Conservation (phyloP, 2,113 vertebrate species). For the Lanius collurio region DNA sequence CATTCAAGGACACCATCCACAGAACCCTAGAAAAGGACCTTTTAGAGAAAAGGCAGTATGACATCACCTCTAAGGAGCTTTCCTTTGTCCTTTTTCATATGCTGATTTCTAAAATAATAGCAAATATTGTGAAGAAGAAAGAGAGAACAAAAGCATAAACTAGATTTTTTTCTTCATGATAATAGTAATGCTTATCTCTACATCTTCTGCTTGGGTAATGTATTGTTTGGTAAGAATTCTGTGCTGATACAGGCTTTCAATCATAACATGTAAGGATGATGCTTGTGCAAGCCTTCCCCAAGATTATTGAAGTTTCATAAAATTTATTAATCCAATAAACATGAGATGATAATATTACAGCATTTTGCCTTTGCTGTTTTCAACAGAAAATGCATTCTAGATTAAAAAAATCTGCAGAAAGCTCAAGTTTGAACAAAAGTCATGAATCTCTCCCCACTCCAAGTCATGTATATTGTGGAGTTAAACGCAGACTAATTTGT, state of each 20-base stretch:
- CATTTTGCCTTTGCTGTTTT: background rate
- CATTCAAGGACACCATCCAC: background rate
- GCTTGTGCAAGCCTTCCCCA: background rate
- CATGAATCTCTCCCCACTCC: background rate
- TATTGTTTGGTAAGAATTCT: background rate
- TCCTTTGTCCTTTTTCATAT: background rate
- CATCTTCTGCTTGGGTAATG: background rate
- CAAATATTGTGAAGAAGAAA: background rate
- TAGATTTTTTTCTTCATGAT: background rate
- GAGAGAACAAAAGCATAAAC: background rate
- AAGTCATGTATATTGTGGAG: background rate
- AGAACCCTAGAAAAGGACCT: background rate
- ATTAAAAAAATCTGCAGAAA: background rate
- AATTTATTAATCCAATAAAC: background rate
- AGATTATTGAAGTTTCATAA: background rate
- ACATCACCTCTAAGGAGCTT: background rate
- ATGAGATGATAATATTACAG: background rate
- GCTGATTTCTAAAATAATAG: background rate
- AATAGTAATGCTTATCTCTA: background rate
- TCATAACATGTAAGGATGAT: background rate
- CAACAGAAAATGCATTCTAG: background rate
- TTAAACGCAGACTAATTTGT: background rate
- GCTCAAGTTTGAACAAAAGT: background rate
- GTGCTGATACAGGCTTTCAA: background rate
- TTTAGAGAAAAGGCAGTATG: background rate